Percentiles rank a stretch among this genome's conserved stretches.
Conservation (phyloP, 2,888 invertebrate genomes). For the Phyto melanocephala region DNA sequence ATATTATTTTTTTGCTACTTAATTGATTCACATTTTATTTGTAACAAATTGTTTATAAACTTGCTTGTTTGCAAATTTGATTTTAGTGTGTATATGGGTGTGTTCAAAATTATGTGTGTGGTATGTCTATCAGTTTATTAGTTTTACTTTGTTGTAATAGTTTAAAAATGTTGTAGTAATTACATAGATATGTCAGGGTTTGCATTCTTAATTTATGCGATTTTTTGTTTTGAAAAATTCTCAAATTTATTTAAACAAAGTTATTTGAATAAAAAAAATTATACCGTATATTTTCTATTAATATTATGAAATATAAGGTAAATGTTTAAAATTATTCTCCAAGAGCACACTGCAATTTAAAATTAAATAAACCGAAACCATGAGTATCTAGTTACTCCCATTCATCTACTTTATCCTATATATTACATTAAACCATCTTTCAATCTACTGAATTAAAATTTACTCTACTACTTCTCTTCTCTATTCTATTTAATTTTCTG, state of each 20-base stretch:
- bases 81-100: not conserved
- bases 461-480: not conserved
- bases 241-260: too few species aligned
- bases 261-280: too few species aligned
- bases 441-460: not conserved
- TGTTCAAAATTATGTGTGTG: not conserved
- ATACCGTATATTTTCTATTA: too few species aligned
- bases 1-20: constrained; percentile 1
- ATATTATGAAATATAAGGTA: too few species aligned
- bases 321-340: too few species aligned
- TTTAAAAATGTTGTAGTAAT: constrained; percentile 8
- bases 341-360: not conserved
- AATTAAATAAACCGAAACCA: not conserved
- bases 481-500: not conserved
- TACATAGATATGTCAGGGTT: not conserved
- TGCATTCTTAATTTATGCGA: not conserved
- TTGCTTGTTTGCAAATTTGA: not conserved
- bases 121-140: not conserved
- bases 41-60: constrained; percentile 27
- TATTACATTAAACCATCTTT: not conserved
- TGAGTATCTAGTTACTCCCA: not conserved
- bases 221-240: too few species aligned
- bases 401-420: not conserved
- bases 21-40: constrained; percentile 30
- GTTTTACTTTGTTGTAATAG: not conserved